Evolutionary conservation across 2,797 vertebrate species (phyloP).

Genomic region (Pelobates cultripes): DNA sequence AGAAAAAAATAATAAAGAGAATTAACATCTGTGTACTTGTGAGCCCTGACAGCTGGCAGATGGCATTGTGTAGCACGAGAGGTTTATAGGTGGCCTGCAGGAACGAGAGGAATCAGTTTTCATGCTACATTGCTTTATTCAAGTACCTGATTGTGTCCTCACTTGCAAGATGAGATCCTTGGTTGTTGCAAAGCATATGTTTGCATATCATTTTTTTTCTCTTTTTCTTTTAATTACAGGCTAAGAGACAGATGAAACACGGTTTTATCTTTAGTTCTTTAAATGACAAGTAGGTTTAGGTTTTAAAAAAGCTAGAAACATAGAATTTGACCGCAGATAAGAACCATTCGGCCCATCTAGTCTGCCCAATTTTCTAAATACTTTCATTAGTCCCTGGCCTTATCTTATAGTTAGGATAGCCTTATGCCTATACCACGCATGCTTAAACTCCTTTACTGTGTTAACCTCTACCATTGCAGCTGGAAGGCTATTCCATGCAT

Average conservation of each 20-base stretch:
- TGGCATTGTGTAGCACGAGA: conserved; percentile 32
- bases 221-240: conserved; percentile 12
- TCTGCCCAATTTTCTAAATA: too few species aligned
- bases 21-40: conserved; percentile 32
- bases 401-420: too few species aligned
- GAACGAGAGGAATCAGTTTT: conserved; percentile 46
- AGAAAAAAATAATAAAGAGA: conserved; percentile 19
- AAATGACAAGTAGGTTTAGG: too few species aligned
- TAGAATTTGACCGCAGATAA: too few species aligned
- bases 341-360: too few species aligned
- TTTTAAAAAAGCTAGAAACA: too few species aligned
- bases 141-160: conserved; percentile 40
- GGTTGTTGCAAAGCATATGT: conserved; percentile 37
- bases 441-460: too few species aligned
- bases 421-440: too few species aligned
- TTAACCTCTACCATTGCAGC: too few species aligned
- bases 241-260: conserved; percentile 1
- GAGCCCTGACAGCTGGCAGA: conserved; percentile 48
- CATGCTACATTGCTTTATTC: conserved; percentile 19
- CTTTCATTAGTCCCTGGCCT: too few species aligned
- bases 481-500: too few species aligned
- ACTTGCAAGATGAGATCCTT: conserved; percentile 18
- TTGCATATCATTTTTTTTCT: conserved; percentile 17
- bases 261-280: background rate
- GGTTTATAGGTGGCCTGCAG: conserved; percentile 53